Evolutionary conservation across 1,140 invertebrate genomes (phyloP).

Genomic region (Eciton burchellii): DNA sequence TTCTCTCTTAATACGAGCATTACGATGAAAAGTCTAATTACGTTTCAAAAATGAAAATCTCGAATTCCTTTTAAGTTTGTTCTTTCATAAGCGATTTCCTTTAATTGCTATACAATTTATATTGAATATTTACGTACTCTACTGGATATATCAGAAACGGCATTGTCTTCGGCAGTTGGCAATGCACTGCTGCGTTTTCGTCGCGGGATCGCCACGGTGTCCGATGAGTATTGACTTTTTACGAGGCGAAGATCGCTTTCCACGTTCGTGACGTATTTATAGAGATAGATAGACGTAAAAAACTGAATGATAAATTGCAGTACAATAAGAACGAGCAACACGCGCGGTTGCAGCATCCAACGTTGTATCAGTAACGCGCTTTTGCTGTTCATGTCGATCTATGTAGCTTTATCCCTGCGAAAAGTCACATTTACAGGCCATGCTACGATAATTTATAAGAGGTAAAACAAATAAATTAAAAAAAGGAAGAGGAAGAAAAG

Average conservation of each 20-base stretch:
- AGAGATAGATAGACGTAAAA: slow-evolving; percentile 68
- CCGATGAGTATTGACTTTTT: slow-evolving; percentile 14
- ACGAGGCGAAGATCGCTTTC: slow-evolving; percentile 61
- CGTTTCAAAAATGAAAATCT: not conserved
- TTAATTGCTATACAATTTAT: not conserved
- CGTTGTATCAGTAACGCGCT: slow-evolving; percentile 33
- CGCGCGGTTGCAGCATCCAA: slow-evolving; percentile 66
- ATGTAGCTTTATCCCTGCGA: slow-evolving; percentile 8
- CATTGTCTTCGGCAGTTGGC: slow-evolving; percentile 65
- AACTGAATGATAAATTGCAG: slow-evolving; percentile 70
- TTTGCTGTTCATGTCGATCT: slow-evolving; percentile 63
- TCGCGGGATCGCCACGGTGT: slow-evolving; percentile 47
- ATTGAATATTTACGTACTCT: slow-evolving; percentile 57
- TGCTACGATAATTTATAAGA: not conserved
- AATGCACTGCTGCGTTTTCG: slow-evolving; percentile 66
- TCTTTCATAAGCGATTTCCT: not conserved
- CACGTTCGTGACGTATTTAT: slow-evolving; percentile 65
- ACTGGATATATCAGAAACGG: slow-evolving; percentile 64
- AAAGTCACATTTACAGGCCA: slow-evolving; percentile 34
- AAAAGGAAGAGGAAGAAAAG: not conserved
- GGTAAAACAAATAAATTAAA: not conserved
- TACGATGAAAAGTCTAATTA: not conserved
- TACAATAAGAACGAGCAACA: slow-evolving; percentile 62
- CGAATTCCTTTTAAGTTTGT: not conserved
- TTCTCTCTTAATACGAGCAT: not conserved